Evolutionary conservation across 1,140 invertebrate species (phyloP).

Genomic region (Diabrotica virgifera): DNA sequence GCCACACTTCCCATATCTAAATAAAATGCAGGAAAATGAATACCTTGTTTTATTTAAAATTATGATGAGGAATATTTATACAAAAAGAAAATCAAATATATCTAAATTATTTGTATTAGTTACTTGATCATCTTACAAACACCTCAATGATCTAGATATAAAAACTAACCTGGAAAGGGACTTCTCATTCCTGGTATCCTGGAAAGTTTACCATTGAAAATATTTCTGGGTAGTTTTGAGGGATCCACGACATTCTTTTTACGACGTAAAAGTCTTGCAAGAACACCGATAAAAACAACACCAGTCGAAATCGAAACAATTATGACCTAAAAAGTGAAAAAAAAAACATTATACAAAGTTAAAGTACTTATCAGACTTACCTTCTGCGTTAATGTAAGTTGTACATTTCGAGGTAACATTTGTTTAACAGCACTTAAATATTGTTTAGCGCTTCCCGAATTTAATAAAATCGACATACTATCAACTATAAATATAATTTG

Average conservation of each 20-base stretch:
- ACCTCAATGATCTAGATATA: no score
- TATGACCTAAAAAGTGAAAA: slow-evolving; percentile 44
- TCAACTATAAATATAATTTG: slow-evolving; percentile 1
- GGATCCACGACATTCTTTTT: slow-evolving; percentile 53
- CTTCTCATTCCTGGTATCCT: slow-evolving; percentile 60
- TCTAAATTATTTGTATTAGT: no score
- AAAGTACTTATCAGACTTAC: slow-evolving; percentile 24
- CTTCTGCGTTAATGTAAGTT: slow-evolving; percentile 45
- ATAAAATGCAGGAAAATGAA: slow-evolving; percentile 19
- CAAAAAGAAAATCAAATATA: no score
- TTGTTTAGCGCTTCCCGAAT: slow-evolving; percentile 38
- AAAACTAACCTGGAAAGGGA: slow-evolving; percentile 57
- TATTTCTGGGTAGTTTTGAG: slow-evolving; percentile 50
- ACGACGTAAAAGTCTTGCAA: slow-evolving; percentile 60
- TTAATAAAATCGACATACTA: slow-evolving; percentile 43
- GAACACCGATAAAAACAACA: slow-evolving; percentile 58
- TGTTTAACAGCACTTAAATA: slow-evolving; percentile 38
- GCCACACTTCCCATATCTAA: slow-evolving; percentile 44
- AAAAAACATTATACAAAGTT: slow-evolving; percentile 6
- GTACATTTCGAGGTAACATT: slow-evolving; percentile 34
- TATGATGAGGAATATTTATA: not conserved
- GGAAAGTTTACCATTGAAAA: slow-evolving; percentile 49
- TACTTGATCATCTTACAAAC: no score
- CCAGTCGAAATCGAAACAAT: slow-evolving; percentile 53
- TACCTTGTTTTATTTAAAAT: not conserved